Base-by-base conservation (phyloP, 2,113 vertebrate genomes). In the Alethe diademata region DNA sequence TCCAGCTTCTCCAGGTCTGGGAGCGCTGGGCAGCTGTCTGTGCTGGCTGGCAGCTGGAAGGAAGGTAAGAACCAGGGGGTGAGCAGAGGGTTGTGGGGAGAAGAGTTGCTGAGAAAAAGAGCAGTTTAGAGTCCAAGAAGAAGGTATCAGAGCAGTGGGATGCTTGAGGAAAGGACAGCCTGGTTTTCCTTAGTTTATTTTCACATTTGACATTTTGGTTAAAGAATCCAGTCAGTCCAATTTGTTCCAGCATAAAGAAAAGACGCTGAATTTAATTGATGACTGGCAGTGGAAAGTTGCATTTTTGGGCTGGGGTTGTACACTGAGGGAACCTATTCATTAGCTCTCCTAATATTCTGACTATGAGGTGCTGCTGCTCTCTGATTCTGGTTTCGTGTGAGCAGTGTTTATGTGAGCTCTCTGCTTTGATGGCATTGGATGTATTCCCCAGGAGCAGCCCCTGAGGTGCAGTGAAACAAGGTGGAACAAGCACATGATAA, bases 201-300 rank as follows among this genome's bases (percentile, higher is more conserved):
- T 96, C 86, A 80, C 65, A 45, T 92, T 58, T 92, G 93, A 81
- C 90, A 83, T 93, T 93, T 96, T 61, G 75, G 28, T 86, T 80
- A 40, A 76, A 73, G 76, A 86, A 62, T 56, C 43, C n/a, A 48
- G 71, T 86, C 75, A 53, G 71, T n/a, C 48, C 47, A 71, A 7
- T 45, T 86, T 11, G 9, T 88, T 51, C 60, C 69, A 80, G 53
- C 51, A 19, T 76, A 58, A 96, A 88, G 83, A 79, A 69, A 93
- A 86, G 62, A 66, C 12, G 16, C 48, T 24, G 56, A 74, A 66
- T 94, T 69, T 83, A 76, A 90, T 64, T 66, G 67, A 85, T 60
- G 79, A 31, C 64, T 28, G 51, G 75, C 56, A 53, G 53, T 33
- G 61, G 76, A 86, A 88, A 81, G 72, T 84, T 29, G 0, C 82